phyloP scores from a whole-genome alignment of 2,797 vertebrate genomes.

The Anguilla obscura region DNA sequence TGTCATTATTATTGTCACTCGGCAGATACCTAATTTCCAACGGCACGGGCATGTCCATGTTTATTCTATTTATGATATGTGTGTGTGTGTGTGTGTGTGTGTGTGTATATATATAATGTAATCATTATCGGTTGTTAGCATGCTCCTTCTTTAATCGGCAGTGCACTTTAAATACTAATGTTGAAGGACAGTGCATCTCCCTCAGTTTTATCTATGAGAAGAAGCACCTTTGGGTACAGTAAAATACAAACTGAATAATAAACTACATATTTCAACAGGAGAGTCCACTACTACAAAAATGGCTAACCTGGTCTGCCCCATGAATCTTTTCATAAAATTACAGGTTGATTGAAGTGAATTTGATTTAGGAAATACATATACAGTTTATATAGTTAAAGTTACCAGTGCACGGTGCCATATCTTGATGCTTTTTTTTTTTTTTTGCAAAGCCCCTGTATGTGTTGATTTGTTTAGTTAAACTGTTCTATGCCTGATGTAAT shows the following conservation, averaged over 20 bases:
- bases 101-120: too few relatives aligned
- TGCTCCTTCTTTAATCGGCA: background rate
- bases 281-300: background rate
- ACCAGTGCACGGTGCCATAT: background rate
- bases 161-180: background rate
- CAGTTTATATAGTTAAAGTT: background rate
- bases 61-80: background rate
- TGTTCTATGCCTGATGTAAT: background rate
- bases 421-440: background rate
- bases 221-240: background rate
- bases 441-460: background rate
- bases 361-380: background rate
- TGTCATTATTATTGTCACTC: background rate
- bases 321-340: background rate
- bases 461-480: background rate
- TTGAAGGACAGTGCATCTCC: background rate
- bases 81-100: too few relatives aligned
- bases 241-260: background rate
- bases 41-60: background rate
- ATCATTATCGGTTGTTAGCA: background rate
- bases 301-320: background rate
- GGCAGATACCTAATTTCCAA: background rate
- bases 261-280: background rate
- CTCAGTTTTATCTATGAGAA: background rate
- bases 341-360: background rate